Conservation (phyloP, 2,113 vertebrate species). For the Vulpes vulpes region DNA sequence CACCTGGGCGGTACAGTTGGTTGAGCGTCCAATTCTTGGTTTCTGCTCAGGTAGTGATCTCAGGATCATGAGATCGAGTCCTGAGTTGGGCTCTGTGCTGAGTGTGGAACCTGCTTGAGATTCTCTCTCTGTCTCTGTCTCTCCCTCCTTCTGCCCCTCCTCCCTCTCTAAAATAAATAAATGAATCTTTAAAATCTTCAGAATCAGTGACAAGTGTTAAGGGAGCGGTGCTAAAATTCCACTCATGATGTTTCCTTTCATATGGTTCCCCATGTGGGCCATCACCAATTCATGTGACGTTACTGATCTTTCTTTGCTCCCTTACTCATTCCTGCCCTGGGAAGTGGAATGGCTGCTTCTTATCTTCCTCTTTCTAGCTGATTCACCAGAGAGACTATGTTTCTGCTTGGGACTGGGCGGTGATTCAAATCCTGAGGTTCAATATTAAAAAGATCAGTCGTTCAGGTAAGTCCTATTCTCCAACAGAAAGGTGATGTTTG, state of each 20-base stretch:
- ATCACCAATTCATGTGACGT: background rate
- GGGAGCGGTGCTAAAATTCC: background rate
- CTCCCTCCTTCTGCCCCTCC: too few relatives aligned
- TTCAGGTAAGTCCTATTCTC: background rate
- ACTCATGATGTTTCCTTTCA: background rate
- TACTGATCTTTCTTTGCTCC: background rate
- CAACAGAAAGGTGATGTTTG: background rate
- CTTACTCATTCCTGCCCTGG: background rate
- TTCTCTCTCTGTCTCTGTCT: too few relatives aligned
- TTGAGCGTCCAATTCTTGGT: background rate
- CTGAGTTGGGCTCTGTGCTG: background rate
- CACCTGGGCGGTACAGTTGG: background rate
- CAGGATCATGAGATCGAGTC: background rate
- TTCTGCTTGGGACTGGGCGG: background rate
- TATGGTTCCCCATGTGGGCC: background rate
- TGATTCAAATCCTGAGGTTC: background rate
- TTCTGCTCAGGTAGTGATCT: background rate
- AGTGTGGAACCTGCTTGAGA: too few relatives aligned
- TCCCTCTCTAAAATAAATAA: too few relatives aligned
- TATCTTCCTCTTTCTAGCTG: background rate
- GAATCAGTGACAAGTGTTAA: background rate
- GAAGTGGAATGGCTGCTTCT: background rate
- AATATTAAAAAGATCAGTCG: conserved; percentile 13
- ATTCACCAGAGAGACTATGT: background rate
- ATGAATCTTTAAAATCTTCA: background rate